phyloP scores from a whole-genome alignment of 64 coral and sea anemone species.

The Anthopleura sola region DNA sequence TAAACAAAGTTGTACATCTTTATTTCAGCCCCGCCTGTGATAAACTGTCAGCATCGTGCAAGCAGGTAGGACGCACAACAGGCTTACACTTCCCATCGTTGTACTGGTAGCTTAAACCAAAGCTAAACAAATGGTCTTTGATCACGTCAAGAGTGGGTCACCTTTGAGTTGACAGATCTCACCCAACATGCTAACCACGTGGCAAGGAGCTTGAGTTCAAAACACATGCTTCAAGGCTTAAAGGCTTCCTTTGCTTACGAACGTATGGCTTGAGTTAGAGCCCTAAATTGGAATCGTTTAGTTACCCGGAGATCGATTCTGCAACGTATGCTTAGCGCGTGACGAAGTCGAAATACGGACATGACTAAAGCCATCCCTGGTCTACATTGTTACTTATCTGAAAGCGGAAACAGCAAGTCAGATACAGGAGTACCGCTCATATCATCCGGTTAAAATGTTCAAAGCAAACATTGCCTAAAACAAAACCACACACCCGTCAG shows the following conservation, averaged over 20 bases:
- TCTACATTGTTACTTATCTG: constrained; percentile 5
- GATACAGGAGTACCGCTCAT: neutral
- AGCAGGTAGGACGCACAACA: neutral
- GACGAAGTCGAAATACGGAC: neutral
- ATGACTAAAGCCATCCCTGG: neutral
- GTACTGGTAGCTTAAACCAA: neutral
- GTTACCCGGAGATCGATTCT: constrained; percentile 19
- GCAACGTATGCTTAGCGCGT: neutral
- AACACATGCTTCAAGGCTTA: constrained; percentile 13
- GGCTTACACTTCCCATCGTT: neutral
- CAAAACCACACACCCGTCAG: neutral
- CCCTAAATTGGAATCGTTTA: constrained; percentile 29
- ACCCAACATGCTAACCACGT: neutral
- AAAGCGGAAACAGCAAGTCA: constrained; percentile 10
- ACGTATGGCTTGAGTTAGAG: neutral
- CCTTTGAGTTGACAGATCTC: neutral
- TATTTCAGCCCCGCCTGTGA: neutral
- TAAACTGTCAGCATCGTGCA: neutral
- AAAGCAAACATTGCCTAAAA: neutral
- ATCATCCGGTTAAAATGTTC: neutral
- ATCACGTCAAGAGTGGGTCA: neutral
- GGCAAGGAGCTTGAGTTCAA: neutral
- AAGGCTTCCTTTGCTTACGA: constrained; percentile 11
- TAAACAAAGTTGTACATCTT: neutral
- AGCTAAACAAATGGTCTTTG: neutral